A percentile compares a stretch with the other conserved stretches of the same genome.
Evolutionary conservation across 2,888 invertebrate species (phyloP).

Genomic region (Lapara coniferarum): DNA sequence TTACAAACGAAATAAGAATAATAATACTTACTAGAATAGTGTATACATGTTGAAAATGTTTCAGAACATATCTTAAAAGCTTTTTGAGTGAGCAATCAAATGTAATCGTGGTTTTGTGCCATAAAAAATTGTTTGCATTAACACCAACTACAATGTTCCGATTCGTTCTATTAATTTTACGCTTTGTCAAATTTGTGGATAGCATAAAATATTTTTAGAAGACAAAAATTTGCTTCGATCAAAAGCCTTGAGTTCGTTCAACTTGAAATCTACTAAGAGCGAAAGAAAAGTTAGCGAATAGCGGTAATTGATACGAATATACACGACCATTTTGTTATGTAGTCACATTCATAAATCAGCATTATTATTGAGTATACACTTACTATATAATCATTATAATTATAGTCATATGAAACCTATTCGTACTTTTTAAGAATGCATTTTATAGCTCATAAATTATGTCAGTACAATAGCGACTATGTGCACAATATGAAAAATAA

Average conservation of each 20-base stretch:
- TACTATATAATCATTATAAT: background rate
- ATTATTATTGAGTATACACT: conserved; percentile 2
- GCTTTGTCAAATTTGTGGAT: conserved; percentile 50
- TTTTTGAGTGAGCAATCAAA: conserved; percentile 18
- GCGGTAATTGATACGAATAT: conserved; percentile 20
- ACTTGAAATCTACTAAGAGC: conserved; percentile 38
- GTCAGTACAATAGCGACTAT: background rate
- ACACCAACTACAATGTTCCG: conserved; percentile 44
- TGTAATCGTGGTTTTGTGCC: conserved; percentile 23
- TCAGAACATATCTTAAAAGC: conserved; percentile 15
- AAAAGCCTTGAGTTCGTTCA: conserved; percentile 57
- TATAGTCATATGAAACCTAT: conserved; percentile 4
- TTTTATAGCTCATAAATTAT: conserved; percentile 9
- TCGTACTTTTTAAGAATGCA: conserved; percentile 10
- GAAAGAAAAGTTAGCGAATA: conserved; percentile 26
- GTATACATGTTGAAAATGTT: background rate
- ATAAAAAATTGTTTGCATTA: conserved; percentile 35
- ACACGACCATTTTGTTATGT: conserved; percentile 14
- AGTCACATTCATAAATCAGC: conserved; percentile 9
- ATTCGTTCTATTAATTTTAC: conserved; percentile 65
- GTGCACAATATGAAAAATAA: background rate
- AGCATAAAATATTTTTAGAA: conserved; percentile 45
- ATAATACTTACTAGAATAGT: background rate
- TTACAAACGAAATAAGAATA: background rate
- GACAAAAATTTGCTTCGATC: conserved; percentile 46